Conservation (phyloP, 2,888 invertebrate species). For the Conus canariensis region DNA sequence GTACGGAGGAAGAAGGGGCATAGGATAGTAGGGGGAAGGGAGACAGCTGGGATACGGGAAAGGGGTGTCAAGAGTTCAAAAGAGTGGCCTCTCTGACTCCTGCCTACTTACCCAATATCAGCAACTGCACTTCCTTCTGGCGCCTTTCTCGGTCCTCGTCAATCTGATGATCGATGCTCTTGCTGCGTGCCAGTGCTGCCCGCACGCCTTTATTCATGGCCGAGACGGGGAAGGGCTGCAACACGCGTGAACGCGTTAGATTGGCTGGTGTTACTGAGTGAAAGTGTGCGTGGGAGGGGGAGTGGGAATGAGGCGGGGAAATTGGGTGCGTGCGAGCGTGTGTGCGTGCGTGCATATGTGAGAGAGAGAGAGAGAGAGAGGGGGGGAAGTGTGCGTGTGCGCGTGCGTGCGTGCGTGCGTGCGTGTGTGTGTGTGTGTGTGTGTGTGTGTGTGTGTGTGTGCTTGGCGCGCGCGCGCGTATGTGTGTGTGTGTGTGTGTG, state of each 20-base stretch:
- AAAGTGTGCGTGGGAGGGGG: not conserved
- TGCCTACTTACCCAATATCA: conserved; percentile 42
- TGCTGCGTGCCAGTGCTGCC: conserved; percentile 70
- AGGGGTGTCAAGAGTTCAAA: too few species aligned
- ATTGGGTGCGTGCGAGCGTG: not conserved
- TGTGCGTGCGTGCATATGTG: not conserved
- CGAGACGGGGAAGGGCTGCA: conserved; percentile 62
- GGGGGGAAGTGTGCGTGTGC: too few species aligned
- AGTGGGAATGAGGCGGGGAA: not conserved
- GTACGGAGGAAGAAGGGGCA: too few species aligned
- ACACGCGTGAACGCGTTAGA: not conserved
- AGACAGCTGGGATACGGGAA: too few species aligned
- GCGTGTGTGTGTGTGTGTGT: not conserved
- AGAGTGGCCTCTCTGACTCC: too few species aligned
- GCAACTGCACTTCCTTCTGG: conserved; percentile 49
- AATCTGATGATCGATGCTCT: conserved; percentile 74
- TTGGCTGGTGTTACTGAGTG: not conserved
- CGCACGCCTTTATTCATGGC: conserved; percentile 63
- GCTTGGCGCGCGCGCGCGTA: not conserved
- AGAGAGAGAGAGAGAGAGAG: too few species aligned
- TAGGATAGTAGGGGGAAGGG: too few species aligned
- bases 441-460: not conserved
- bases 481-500: not conserved
- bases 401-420: not conserved
- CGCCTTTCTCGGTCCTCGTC: conserved; percentile 71